phyloP scores from a whole-genome alignment of 2,888 invertebrate genomes.

The Phrixothrix hirtus region DNA sequence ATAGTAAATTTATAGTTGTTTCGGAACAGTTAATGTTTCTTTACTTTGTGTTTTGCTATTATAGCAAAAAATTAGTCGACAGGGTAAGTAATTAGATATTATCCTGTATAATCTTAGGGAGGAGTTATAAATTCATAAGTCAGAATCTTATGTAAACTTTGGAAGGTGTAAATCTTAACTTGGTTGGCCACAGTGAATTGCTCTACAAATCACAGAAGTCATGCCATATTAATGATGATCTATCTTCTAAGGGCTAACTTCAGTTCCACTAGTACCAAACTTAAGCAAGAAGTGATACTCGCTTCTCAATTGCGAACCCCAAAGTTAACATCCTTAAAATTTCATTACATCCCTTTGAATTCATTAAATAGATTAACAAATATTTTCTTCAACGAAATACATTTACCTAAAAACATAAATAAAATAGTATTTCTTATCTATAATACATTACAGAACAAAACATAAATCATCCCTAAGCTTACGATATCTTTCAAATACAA shows the following conservation, averaged over 20 bases:
- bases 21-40: too few relatives aligned
- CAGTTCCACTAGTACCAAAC: too few relatives aligned
- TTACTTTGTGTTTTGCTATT: too few relatives aligned
- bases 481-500: slow-evolving; percentile 46
- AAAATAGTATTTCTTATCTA: neutral
- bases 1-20: too few relatives aligned
- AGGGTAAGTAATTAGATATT: too few relatives aligned
- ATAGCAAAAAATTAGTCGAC: too few relatives aligned
- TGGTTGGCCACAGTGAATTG: slow-evolving; percentile 22
- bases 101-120: too few relatives aligned
- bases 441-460: slow-evolving; percentile 4
- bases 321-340: slow-evolving; percentile 12
- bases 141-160: slow-evolving; percentile 18
- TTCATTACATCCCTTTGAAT: slow-evolving; percentile 5
- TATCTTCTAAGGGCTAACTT: slow-evolving; percentile 25
- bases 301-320: slow-evolving; percentile 3
- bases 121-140: slow-evolving; percentile 29
- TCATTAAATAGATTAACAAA: neutral
- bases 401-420: neutral
- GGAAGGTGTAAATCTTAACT: slow-evolving; percentile 31
- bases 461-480: slow-evolving; percentile 42
- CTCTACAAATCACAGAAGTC: slow-evolving; percentile 31
- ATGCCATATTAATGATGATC: slow-evolving; percentile 31
- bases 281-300: slow-evolving; percentile 8
- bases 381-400: neutral